These are phyloP conservation scores for Leuciscus idus DNA, from an alignment of 2,113 vertebrate genomes.

Conservation along the genomic window DNA sequence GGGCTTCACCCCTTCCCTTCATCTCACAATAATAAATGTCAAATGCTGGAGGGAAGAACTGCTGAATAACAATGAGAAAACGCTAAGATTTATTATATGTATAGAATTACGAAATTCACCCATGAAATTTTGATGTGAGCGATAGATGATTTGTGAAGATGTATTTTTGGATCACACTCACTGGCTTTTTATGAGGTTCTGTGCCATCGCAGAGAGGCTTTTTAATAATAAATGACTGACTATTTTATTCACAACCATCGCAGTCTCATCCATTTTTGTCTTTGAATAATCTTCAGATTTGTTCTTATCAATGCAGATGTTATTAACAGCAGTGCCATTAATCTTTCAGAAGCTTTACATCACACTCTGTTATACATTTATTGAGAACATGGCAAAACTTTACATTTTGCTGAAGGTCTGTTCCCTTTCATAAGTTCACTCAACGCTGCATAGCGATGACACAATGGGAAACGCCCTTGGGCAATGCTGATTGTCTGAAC, in stretches of 20 bases:
- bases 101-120: constrained; percentile 2
- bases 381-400: neutral
- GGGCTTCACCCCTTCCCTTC: neutral
- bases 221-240: constrained; percentile 29
- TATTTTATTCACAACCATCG: constrained; percentile 20
- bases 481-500: no score
- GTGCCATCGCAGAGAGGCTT: neutral
- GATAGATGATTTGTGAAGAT: constrained; percentile 32
- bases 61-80: constrained; percentile 39
- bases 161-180: constrained; percentile 31
- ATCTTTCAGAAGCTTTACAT: constrained; percentile 9
- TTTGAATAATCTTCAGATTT: constrained; percentile 17
- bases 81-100: constrained; percentile 23
- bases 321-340: constrained; percentile 11
- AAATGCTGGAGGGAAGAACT: neutral
- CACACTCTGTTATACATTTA: neutral
- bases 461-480: no score
- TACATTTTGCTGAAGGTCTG: neutral
- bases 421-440: no score
- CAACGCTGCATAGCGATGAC: no score
- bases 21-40: constrained; percentile 21
- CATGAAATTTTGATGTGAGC: constrained; percentile 39
- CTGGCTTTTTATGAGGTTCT: constrained; percentile 34
- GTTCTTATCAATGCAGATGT: constrained; percentile 18
- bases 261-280: neutral